Evolutionary conservation across 2,113 vertebrate species (phyloP), one percentile per base, ranked within the genome.

Genomic region (Vanacampus margaritifer): DNA sequence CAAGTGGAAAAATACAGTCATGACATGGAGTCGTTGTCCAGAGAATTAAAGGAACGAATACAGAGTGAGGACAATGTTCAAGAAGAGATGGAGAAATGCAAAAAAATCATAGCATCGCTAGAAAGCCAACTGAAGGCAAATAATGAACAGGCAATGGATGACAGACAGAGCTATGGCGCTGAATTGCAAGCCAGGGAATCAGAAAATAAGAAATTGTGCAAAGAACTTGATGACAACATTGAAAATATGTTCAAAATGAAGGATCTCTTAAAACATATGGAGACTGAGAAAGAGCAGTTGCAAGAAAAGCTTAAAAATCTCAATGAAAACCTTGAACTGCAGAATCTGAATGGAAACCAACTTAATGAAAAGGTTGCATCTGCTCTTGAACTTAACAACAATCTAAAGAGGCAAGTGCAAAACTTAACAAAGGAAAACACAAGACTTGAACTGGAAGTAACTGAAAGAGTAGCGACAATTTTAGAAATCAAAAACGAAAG

Each of bases 1-100:
- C 91, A 93, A 64, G 86, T 88, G 3, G 69, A 85, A 32, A 92
- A 87, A 71, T 91, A 90, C 66, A 87, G 84, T 23, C 67, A 77
- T 2, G 91, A 94, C 17, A 56, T 93, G 36, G 53, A 87, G 7
- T 78, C 67, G 0, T 65, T 95, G 19, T 91, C 91, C 24, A 83
- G 62, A 37, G 88, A 88, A 21, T 70, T 94, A 36, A 73, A 68
- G 58, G 88, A 93, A 57, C 85, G 88, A 24, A 71, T 63, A 0
- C 75, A 88, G 59, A 82, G 56, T 19, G 80, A 89, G 65, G 86
- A 92, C 73, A 72, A 63, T 13, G 36, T 90, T 32, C 79, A 81
- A 43, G 78, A 76, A 45, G 84, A 73, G 7, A 69, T 93, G 56
- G 72, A 83, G 11, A 88, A 89, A 70, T 94, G 93, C 69, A 43